These are phyloP conservation scores for Syrmaticus mikado DNA, from an alignment of 2,113 vertebrate species.

Conservation along the genomic window DNA sequence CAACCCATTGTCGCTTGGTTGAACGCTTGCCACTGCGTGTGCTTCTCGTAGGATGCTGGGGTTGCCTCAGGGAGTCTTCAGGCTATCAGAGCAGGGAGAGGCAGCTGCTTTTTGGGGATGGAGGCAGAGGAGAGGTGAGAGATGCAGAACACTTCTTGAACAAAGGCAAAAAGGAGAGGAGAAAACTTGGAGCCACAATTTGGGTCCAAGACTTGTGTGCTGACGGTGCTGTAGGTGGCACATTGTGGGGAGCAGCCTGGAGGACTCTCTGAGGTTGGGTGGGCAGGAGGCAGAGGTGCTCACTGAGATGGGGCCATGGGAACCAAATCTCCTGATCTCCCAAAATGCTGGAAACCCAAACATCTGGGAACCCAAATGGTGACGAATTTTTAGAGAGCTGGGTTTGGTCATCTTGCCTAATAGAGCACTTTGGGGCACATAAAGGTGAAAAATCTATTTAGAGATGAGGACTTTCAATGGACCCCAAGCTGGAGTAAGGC, in stretches of 20 bases:
- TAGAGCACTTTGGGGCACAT: not conserved
- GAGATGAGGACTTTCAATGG: not conserved
- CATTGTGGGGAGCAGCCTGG: not conserved
- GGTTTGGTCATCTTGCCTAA: not conserved
- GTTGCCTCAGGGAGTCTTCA: constrained; percentile 21
- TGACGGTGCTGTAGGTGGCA: not conserved
- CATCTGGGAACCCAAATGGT: not conserved
- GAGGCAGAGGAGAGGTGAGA: not conserved
- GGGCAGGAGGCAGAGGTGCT: not conserved
- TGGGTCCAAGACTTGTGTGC: not conserved
- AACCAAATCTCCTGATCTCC: not conserved
- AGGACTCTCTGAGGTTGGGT: not conserved
- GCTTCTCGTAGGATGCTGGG: not conserved
- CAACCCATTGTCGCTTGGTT: constrained; percentile 6
- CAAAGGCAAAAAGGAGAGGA: not conserved
- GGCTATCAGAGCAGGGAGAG: not conserved
- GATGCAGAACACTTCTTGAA: not conserved
- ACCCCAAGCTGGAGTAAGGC: not conserved
- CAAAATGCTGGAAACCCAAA: not conserved
- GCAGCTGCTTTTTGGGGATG: not conserved
- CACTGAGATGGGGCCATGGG: not conserved
- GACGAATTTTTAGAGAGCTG: not conserved
- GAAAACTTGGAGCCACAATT: not conserved
- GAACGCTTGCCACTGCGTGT: not conserved
- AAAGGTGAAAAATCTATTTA: not conserved